Conservation (phyloP, 1,140 invertebrate genomes). For the Nasonia giraulti region DNA sequence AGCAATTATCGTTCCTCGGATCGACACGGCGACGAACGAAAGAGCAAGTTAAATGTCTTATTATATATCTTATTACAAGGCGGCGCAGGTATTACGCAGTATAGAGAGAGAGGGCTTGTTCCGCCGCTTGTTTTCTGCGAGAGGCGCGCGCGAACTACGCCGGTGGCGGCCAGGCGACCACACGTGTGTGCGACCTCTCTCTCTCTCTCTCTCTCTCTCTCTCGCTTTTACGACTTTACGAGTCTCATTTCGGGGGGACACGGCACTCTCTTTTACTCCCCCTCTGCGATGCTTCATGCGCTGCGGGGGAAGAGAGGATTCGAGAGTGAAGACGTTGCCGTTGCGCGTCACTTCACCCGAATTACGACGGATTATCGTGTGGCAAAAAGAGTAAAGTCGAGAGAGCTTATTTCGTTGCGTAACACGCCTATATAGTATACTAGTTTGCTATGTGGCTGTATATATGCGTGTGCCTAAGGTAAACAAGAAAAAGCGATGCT, state of each 20-base stretch:
- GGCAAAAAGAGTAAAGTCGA: too few species aligned
- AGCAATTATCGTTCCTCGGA: not conserved
- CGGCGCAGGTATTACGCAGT: conserved; percentile 2
- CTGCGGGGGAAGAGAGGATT: too few species aligned
- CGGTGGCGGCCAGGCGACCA: conserved; percentile 11
- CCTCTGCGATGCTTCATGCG: too few species aligned
- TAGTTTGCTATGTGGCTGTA: too few species aligned
- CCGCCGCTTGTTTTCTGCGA: not conserved
- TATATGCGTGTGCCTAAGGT: too few species aligned
- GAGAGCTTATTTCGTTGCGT: too few species aligned
- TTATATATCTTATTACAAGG: conserved; percentile 46
- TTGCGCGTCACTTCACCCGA: too few species aligned
- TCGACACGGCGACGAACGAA: not conserved
- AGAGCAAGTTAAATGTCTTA: conserved; percentile 35
- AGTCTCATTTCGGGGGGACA: not conserved
- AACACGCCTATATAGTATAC: too few species aligned
- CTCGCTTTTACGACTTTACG: conserved; percentile 3
- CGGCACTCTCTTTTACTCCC: too few species aligned
- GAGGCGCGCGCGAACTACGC: not conserved
- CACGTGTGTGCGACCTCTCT: not conserved
- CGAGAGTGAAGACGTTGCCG: not conserved
- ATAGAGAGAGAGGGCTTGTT: not conserved
- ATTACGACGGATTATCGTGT: too few species aligned
- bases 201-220: too few species aligned
- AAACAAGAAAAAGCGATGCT: too few species aligned